Conservation (phyloP, 2,888 invertebrate genomes). For the Netelia fuscicornis region DNA sequence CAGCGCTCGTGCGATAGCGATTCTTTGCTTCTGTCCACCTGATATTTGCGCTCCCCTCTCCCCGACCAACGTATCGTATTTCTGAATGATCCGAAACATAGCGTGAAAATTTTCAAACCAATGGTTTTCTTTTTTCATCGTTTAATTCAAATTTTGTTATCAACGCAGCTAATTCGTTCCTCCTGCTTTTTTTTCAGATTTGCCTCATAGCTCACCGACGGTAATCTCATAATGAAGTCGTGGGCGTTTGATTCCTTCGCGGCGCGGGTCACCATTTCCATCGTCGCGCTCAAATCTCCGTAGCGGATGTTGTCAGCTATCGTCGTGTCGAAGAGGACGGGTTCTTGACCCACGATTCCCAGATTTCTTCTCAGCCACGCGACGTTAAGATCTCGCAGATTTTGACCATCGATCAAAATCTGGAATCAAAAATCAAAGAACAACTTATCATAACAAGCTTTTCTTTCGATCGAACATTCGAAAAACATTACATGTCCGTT, state of each 20-base stretch:
- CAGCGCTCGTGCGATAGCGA: conserved; percentile 95
- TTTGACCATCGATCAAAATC: conserved; percentile 89
- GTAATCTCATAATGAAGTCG: conserved; percentile 90
- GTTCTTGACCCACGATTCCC: conserved; percentile 96
- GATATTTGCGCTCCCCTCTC: conserved; percentile 93
- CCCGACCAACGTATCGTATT: conserved; percentile 93
- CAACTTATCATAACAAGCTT: background rate
- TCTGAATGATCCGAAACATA: conserved; percentile 78
- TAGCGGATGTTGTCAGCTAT: conserved; percentile 95
- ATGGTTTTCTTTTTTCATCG: too few species aligned
- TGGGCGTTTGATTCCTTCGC: conserved; percentile 92
- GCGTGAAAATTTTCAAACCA: too few species aligned
- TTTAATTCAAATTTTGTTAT: background rate
- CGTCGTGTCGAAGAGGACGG: conserved; percentile 93
- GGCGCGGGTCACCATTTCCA: conserved; percentile 89
- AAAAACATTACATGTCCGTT: too few species aligned
- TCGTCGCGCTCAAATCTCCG: conserved; percentile 89
- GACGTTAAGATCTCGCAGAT: conserved; percentile 91
- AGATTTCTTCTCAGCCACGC: conserved; percentile 93
- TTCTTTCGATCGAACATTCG: background rate
- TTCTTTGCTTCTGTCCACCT: conserved; percentile 96
- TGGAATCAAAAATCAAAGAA: conserved; percentile 72
- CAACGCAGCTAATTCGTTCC: too few species aligned
- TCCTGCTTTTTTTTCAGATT: too few species aligned
- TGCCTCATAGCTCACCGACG: conserved; percentile 85